Evolutionary conservation across 2,888 invertebrate genomes (phyloP).

Genomic region (Anthophora plumipes): DNA sequence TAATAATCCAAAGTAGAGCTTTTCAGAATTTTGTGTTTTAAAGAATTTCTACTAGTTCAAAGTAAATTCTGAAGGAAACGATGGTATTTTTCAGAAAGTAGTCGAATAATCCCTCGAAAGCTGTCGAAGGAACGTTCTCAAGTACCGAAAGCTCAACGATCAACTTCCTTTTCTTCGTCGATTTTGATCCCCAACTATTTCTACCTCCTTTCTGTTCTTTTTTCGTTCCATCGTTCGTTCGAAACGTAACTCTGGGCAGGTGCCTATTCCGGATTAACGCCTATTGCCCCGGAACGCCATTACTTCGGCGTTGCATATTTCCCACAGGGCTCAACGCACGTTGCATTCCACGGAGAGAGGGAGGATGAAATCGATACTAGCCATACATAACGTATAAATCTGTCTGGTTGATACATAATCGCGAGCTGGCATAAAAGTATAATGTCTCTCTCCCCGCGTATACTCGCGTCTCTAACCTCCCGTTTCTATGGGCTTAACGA

Average conservation of each 20-base stretch:
- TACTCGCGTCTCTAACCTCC: conserved; percentile 23
- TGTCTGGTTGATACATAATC: conserved; percentile 74
- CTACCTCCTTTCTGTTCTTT: background rate
- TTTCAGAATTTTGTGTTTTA: no score
- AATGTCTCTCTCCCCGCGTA: conserved; percentile 60
- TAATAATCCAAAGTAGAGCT: no score
- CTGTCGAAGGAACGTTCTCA: background rate
- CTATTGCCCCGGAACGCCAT: conserved; percentile 70
- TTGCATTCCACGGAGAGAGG: conserved; percentile 64
- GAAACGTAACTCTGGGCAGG: conserved; percentile 23
- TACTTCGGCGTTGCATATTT: conserved; percentile 76
- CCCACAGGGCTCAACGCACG: conserved; percentile 72
- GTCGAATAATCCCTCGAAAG: background rate
- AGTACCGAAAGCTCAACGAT: conserved; percentile 1
- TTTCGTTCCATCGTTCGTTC: background rate
- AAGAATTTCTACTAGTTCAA: no score
- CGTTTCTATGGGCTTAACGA: conserved; percentile 61
- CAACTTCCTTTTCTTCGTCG: background rate
- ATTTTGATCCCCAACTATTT: background rate
- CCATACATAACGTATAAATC: conserved; percentile 74
- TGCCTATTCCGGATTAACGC: conserved; percentile 69
- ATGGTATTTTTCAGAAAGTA: no score
- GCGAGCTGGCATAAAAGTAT: conserved; percentile 71
- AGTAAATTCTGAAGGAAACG: background rate
- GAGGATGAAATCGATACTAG: conserved; percentile 72